Conservation (phyloP, 2,888 invertebrate genomes). For the Callyntrura sp. region DNA sequence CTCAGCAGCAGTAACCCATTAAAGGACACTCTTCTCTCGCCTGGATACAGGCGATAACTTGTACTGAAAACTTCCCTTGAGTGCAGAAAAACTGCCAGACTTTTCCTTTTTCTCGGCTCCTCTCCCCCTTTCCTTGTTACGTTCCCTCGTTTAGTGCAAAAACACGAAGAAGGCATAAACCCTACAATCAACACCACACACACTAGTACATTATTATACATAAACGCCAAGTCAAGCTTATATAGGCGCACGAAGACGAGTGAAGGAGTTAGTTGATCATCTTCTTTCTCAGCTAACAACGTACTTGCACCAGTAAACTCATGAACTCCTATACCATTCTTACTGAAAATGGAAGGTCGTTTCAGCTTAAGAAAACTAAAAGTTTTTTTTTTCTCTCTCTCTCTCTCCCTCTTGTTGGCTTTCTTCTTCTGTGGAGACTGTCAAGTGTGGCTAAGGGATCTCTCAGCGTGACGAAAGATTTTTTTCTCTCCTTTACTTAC, state of each 20-base stretch:
- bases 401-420: too few species aligned
- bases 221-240: background rate
- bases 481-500: background rate
- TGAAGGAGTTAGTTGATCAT: background rate
- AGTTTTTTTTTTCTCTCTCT: background rate
- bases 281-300: background rate
- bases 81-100: slow-evolving; percentile 47
- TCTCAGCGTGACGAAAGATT: slow-evolving; percentile 55
- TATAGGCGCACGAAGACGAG: background rate
- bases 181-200: background rate
- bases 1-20: slow-evolving; percentile 56
- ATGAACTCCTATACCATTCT: background rate
- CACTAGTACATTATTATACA: too few species aligned
- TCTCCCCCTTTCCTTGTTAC: too few species aligned
- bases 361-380: slow-evolving; percentile 25
- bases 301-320: background rate
- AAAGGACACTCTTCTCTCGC: slow-evolving; percentile 48
- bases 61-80: slow-evolving; percentile 59
- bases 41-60: slow-evolving; percentile 65
- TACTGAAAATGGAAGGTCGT: slow-evolving; percentile 22
- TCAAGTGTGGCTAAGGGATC: slow-evolving; percentile 70
- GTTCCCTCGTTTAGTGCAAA: slow-evolving; percentile 5
- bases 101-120: slow-evolving; percentile 6
- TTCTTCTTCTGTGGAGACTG: slow-evolving; percentile 36
- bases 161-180: background rate